Evolutionary conservation across 2,797 vertebrate genomes (phyloP), one percentile per base, ranked within the genome.

Genomic region (Apogon talboti): DNA sequence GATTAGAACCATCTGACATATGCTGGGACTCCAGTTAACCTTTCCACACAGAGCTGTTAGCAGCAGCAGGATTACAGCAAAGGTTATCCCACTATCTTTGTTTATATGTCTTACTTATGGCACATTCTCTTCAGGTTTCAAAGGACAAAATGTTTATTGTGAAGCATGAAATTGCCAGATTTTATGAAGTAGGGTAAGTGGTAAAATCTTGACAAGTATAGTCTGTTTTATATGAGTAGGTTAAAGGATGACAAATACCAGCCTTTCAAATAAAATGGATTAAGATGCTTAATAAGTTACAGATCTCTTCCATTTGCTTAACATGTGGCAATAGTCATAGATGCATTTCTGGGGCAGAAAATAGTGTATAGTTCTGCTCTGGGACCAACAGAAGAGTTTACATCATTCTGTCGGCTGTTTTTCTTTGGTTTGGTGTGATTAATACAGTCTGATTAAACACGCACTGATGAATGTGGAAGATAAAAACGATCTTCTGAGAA

Each of bases 291-390:
- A 80, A 82, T 68, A 40, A 61, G 68, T 52, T 66, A 59, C 82
- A 81, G 71, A 37, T 38, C 18, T 74, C 24, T 19, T 63, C 41
- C 57, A 48, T 67, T 55, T 64, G 67, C 19, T n/a, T 50, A 44
- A 42, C 78, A 74, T 59, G 69, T 71, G 70, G 75, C 67, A 72
- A 21, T 71, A 56, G 59, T 60, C 64, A 38, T 47, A 65, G 61
- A 72, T 67, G 68, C 14, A 9, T 52, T 46, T 57, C 48, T 50
- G 14, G 13, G 48, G 49, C 49, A 11, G 15, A 55, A 38, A 62
- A 64, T 58, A 41, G 47, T 52, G 2, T 14, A 0, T 14, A 33
- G 30, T 33, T 33, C 8, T 4, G 30, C 8, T 7, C 7, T 33
- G 33, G 1, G 1, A 11, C 13, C 28, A 28, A 9, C 1, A 30